A percentile compares a stretch with the other conserved stretches of the same genome.
Conservation (phyloP, 2,797 vertebrate species). For the Chrysocyon brachyurus region DNA sequence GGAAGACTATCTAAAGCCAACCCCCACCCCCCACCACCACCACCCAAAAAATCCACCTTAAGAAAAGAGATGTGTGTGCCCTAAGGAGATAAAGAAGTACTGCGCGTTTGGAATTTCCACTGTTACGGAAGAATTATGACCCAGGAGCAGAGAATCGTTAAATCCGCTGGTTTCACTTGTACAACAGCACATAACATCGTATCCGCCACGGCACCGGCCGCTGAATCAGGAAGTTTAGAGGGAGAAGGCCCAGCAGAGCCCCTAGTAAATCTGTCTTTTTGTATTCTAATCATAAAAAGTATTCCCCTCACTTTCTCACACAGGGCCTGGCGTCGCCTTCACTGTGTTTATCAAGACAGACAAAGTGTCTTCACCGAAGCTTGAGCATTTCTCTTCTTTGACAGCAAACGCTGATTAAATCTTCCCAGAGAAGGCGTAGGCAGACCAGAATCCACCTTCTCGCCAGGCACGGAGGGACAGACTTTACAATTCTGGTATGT, state of each 20-base stretch:
- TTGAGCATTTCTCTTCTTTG: conserved; percentile 73
- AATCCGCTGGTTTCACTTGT: neutral
- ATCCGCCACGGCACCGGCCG: neutral
- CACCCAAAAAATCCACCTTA: neutral
- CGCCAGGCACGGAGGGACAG: neutral
- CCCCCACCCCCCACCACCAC: neutral
- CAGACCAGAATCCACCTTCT: conserved; percentile 53
- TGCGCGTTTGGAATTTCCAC: neutral
- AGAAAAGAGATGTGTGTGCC: neutral
- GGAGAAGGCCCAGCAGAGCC: neutral
- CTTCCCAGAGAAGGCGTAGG: conserved; percentile 55
- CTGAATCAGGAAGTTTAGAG: conserved; percentile 70
- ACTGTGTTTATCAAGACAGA: conserved; percentile 75
- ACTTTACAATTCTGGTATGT: neutral
- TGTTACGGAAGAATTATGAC: conserved; percentile 68
- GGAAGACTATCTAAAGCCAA: neutral
- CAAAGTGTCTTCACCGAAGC: conserved; percentile 35
- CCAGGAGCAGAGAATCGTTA: conserved; percentile 48
- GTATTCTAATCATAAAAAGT: conserved; percentile 71
- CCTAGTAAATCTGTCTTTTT: conserved; percentile 75
- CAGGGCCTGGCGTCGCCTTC: neutral
- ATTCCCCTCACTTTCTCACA: conserved; percentile 32
- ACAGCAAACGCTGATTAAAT: conserved; percentile 76
- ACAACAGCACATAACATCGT: neutral
- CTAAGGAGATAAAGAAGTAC: neutral